A percentile compares a stretch with the other conserved stretches of the same genome.
Evolutionary conservation across 2,797 vertebrate species (phyloP).

Genomic region (Lycodopsis pacificus): DNA sequence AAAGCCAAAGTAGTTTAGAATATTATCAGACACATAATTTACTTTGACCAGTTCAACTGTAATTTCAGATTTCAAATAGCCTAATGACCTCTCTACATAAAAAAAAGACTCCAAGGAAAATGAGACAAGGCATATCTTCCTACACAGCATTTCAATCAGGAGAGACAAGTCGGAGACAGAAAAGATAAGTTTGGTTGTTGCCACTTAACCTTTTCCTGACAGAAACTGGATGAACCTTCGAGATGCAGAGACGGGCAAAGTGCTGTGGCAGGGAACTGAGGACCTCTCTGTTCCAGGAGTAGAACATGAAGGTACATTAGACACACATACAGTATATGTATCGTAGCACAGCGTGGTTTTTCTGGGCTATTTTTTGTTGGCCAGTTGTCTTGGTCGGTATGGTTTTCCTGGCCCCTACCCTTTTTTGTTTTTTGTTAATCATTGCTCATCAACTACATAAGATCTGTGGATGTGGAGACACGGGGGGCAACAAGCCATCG

Average conservation of each 20-base stretch:
- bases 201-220: constrained; percentile 63
- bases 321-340: neutral
- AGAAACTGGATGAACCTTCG: constrained; percentile 99
- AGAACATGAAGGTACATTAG: constrained; percentile 95
- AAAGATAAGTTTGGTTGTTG: constrained; percentile 7
- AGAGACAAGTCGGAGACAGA: neutral
- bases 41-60: neutral
- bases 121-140: neutral
- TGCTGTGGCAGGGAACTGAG: constrained; percentile 99
- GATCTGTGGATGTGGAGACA: neutral
- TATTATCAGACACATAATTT: neutral
- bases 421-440: neutral
- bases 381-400: neutral
- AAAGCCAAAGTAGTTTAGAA: neutral
- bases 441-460: neutral
- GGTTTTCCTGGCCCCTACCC: neutral
- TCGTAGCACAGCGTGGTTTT: neutral
- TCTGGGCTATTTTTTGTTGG: neutral
- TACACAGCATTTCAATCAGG: neutral
- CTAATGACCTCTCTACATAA: neutral
- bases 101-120: neutral
- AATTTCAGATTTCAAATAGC: neutral
- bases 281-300: constrained; percentile 97
- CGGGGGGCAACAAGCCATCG: no score
- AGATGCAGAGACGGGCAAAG: constrained; percentile 97